Conservation (phyloP, 2,113 vertebrate species). For the Machaerirhynchus nigripectus region DNA sequence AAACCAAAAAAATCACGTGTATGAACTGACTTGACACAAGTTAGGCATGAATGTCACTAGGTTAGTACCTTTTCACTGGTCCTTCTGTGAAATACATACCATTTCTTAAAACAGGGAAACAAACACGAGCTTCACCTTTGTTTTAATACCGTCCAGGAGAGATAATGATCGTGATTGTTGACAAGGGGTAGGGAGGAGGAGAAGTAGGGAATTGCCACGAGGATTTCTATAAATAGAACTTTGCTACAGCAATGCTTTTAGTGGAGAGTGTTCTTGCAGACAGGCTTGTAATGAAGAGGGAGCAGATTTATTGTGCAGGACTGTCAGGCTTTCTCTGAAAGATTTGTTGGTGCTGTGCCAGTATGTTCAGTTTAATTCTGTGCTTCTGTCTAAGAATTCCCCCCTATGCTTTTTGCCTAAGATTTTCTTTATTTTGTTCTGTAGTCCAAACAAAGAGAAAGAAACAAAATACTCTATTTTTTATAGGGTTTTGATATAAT, state of each 20-base stretch:
- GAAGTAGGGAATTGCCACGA: neutral
- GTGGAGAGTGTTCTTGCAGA: constrained; percentile 8
- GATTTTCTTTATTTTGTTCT: neutral
- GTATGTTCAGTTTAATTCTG: constrained; percentile 10
- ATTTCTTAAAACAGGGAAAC: neutral
- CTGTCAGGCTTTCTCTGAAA: constrained; percentile 37
- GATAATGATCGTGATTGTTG: neutral
- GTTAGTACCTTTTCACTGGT: neutral
- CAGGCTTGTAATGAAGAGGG: constrained; percentile 24
- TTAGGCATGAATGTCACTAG: neutral
- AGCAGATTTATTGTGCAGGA: constrained; percentile 55
- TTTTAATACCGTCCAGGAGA: neutral
- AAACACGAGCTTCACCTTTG: neutral
- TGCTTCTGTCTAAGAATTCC: constrained; percentile 6
- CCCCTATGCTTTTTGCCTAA: neutral
- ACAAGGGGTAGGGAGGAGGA: neutral
- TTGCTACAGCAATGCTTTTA: constrained; percentile 38
- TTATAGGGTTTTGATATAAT: neutral
- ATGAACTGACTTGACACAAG: neutral
- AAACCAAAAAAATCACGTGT: neutral
- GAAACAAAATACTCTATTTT: neutral
- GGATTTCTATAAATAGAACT: constrained; percentile 48
- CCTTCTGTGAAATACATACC: neutral
- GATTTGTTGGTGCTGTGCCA: constrained; percentile 45
- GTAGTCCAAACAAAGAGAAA: neutral